Evolutionary conservation across 1,140 invertebrate species (phyloP).

Genomic region (Plodia interpunctella): DNA sequence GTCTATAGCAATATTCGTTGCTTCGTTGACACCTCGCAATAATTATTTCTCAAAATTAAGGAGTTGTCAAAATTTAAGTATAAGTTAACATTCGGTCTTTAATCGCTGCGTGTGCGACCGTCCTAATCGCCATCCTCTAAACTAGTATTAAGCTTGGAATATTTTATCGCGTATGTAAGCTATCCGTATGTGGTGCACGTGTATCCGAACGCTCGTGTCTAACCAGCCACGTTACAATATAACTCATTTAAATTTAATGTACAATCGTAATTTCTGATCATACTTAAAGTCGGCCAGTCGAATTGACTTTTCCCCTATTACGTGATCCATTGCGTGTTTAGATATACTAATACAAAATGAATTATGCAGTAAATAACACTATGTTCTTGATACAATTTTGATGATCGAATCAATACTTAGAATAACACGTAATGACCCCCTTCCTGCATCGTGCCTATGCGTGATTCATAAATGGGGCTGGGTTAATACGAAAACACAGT

Average conservation of each 20-base stretch:
- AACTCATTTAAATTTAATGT: conserved; percentile 8
- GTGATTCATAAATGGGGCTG: conserved; percentile 55
- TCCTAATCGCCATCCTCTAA: conserved; percentile 76
- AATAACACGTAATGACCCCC: conserved; percentile 42
- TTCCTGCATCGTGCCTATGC: conserved; percentile 57
- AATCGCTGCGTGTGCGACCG: conserved; percentile 71
- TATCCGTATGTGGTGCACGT: conserved; percentile 36
- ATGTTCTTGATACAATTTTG: conserved; percentile 47
- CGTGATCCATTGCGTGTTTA: conserved; percentile 58
- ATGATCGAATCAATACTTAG: conserved; percentile 50
- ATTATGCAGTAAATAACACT: conserved; percentile 59
- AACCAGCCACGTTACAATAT: conserved; percentile 12
- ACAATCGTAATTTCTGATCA: conserved; percentile 32
- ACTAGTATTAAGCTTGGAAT: conserved; percentile 71
- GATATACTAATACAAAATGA: conserved; percentile 58
- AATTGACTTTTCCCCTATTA: conserved; percentile 36
- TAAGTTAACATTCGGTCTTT: conserved; percentile 60
- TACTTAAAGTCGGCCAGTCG: conserved; percentile 33
- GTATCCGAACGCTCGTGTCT: conserved; percentile 1
- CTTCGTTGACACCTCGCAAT: conserved; percentile 60
- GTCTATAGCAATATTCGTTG: conserved; percentile 33
- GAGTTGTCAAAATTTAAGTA: conserved; percentile 60
- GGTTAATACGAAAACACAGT: conserved; percentile 39
- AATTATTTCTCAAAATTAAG: conserved; percentile 64
- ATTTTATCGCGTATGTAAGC: conserved; percentile 47